These are phyloP conservation scores for Cygnus buccinator DNA, from an alignment of 2,113 vertebrate species.

Conservation along the genomic window DNA sequence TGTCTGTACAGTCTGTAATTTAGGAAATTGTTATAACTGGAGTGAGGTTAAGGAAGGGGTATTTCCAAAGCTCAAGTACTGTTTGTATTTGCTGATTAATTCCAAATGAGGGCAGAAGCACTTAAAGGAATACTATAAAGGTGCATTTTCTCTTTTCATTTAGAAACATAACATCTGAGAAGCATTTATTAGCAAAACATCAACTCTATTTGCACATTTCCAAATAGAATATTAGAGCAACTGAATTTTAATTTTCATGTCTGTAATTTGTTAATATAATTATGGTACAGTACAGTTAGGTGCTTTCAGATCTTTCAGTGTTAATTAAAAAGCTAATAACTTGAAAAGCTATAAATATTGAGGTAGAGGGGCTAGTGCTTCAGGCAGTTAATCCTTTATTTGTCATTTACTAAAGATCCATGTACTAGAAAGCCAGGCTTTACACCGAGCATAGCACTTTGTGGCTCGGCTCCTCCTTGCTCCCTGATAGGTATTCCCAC, in stretches of 20 bases:
- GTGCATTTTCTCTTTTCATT: slow-evolving; percentile 60
- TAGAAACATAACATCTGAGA: slow-evolving; percentile 69
- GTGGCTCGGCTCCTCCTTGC: background rate
- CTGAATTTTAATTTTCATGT: slow-evolving; percentile 72
- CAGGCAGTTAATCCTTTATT: slow-evolving; percentile 58
- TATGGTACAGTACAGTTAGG: slow-evolving; percentile 65
- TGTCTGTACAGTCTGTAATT: slow-evolving; percentile 57
- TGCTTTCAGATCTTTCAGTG: slow-evolving; percentile 69
- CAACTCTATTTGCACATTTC: slow-evolving; percentile 69
- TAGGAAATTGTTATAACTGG: slow-evolving; percentile 38
- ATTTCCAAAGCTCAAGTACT: slow-evolving; percentile 34
- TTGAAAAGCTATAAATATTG: slow-evolving; percentile 72
- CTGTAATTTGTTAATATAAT: slow-evolving; percentile 76
- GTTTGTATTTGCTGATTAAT: slow-evolving; percentile 60
- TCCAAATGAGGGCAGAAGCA: slow-evolving; percentile 62
- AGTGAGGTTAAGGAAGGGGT: slow-evolving; percentile 48
- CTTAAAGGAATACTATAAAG: slow-evolving; percentile 66
- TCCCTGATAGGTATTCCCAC: background rate
- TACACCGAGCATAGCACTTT: background rate
- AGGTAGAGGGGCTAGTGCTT: slow-evolving; percentile 21
- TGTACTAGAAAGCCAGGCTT: background rate
- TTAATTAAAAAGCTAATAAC: slow-evolving; percentile 82
- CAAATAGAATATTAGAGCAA: slow-evolving; percentile 70
- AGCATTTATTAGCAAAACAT: slow-evolving; percentile 71
- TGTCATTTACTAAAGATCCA: slow-evolving; percentile 56